Conservation (phyloP, 2,888 invertebrate species). For the Petrolisthes cinctipes region DNA sequence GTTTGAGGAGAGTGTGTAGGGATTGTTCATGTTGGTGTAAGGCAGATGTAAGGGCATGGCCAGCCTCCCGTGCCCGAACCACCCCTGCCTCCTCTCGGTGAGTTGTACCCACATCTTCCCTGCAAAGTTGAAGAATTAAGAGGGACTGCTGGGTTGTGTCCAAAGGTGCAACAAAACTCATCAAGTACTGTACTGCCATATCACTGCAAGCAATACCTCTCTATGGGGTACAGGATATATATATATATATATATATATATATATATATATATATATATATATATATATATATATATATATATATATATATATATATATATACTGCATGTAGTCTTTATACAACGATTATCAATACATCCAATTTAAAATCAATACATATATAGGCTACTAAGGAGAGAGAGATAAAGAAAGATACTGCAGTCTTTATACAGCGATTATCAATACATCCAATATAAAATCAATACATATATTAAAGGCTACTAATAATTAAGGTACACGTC, state of each 20-base stretch:
- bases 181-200: no score
- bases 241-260: constrained; percentile 15
- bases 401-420: background rate
- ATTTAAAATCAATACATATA: no score
- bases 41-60: constrained; percentile 33
- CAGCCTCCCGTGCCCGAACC: constrained; percentile 31
- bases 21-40: constrained; percentile 32
- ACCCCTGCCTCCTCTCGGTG: constrained; percentile 43
- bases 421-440: background rate
- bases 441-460: background rate
- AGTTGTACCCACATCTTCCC: constrained; percentile 6
- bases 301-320: constrained; percentile 38
- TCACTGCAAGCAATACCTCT: background rate
- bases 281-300: constrained; percentile 29
- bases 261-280: constrained; percentile 28
- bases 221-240: background rate
- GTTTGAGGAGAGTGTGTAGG: constrained; percentile 46
- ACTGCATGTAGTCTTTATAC: background rate
- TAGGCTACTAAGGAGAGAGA: no score
- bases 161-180: background rate
- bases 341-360: background rate
- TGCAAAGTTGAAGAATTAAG: background rate
- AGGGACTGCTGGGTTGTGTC: background rate
- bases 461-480: no score
- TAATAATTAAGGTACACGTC: background rate